phyloP scores from a whole-genome alignment of 2,888 invertebrate species.

The Mylabris sibirica region DNA sequence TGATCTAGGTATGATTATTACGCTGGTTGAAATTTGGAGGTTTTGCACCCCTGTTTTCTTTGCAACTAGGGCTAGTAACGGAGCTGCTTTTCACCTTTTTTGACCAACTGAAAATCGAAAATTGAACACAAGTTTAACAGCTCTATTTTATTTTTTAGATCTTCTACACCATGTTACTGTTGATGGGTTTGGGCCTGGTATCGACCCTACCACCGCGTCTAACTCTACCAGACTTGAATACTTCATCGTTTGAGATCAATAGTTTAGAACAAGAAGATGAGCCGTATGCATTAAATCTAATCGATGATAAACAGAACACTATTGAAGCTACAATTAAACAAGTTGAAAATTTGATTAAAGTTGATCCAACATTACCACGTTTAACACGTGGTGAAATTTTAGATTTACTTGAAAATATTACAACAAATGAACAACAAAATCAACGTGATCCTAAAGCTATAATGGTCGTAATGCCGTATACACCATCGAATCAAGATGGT shows the following conservation, averaged over 20 bases:
- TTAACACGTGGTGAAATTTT: constrained; percentile 72
- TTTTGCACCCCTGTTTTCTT: too few species aligned
- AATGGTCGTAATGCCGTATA: constrained; percentile 75
- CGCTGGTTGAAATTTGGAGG: too few species aligned
- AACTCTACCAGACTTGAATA: constrained; percentile 29
- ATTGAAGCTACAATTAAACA: constrained; percentile 72
- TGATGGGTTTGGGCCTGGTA: constrained; percentile 4
- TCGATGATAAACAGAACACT: constrained; percentile 52
- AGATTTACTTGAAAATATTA: constrained; percentile 72
- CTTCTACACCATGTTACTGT: background rate
- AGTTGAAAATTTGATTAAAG: constrained; percentile 70
- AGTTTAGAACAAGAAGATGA: constrained; percentile 32
- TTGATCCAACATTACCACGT: constrained; percentile 70
- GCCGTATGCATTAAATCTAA: constrained; percentile 19
- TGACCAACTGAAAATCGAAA: too few species aligned
- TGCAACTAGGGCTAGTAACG: too few species aligned
- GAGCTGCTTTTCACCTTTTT: too few species aligned
- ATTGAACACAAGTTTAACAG: too few species aligned
- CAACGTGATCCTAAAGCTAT: constrained; percentile 63
- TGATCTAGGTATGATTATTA: too few species aligned
- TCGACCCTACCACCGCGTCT: constrained; percentile 14
- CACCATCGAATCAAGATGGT: constrained; percentile 65
- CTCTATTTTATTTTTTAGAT: constrained; percentile 26
- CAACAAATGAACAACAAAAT: constrained; percentile 61
- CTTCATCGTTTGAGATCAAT: constrained; percentile 38